Conservation (phyloP, 2,797 vertebrate species). For the Siniperca undulata region DNA sequence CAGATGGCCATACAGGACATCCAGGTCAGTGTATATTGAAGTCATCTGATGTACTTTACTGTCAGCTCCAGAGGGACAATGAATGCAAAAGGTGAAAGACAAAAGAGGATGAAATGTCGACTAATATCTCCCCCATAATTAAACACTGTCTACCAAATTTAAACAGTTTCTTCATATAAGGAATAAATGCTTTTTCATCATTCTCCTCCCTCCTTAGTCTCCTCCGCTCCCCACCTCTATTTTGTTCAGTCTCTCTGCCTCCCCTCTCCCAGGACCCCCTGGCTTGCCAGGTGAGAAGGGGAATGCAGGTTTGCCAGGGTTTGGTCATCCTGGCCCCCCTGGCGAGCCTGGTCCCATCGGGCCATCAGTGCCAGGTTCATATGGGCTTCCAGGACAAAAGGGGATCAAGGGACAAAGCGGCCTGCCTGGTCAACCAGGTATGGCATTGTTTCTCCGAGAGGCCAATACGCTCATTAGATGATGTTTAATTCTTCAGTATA, state of each 20-base stretch:
- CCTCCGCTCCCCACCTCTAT: background rate
- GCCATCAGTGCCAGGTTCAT: conserved; percentile 36
- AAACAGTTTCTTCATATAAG: background rate
- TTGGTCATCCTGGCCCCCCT: conserved; percentile 57
- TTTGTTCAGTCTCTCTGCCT: background rate
- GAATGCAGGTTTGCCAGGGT: conserved; percentile 65
- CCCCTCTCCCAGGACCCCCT: conserved; percentile 39
- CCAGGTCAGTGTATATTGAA: conserved; percentile 67
- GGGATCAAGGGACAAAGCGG: conserved; percentile 68
- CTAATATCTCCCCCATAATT: background rate
- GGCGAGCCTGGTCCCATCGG: conserved; percentile 72
- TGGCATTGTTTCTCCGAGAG: background rate
- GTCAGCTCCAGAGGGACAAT: conserved; percentile 9
- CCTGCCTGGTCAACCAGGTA: conserved; percentile 68
- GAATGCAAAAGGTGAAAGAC: conserved; percentile 5
- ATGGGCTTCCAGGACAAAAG: conserved; percentile 63
- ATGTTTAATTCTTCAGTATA: conserved; percentile 2
- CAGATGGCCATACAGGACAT: conserved; percentile 67
- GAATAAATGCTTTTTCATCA: background rate
- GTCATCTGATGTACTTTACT: conserved; percentile 26
- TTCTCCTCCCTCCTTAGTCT: background rate
- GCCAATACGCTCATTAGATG: background rate
- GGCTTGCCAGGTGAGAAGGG: conserved; percentile 69
- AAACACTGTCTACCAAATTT: background rate
- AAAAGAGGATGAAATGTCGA: background rate